These are phyloP conservation scores for Heterodera carotae DNA, from an alignment of 1,140 invertebrate genomes.

Conservation along the genomic window DNA sequence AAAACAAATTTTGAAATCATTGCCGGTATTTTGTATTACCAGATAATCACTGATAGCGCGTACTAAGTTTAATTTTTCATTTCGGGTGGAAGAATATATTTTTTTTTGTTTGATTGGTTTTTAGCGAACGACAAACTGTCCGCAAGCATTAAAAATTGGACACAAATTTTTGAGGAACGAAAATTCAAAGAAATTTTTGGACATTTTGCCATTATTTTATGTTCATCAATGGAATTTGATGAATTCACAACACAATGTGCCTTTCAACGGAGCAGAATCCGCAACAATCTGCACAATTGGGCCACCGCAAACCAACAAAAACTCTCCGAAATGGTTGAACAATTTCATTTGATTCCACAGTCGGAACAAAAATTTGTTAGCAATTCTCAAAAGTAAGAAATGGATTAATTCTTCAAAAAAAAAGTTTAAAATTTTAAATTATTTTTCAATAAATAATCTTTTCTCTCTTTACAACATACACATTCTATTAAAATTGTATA, in stretches of 20 bases:
- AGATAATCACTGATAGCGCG: too few species aligned
- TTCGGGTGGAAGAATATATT: too few species aligned
- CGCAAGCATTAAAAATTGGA: not conserved
- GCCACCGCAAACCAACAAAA: not conserved
- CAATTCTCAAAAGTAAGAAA: not conserved
- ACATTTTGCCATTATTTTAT: not conserved
- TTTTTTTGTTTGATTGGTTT: not conserved
- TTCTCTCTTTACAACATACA: too few species aligned
- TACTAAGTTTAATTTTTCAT: too few species aligned
- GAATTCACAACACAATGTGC: not conserved
- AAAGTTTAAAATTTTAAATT: not conserved
- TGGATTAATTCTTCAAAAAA: too few species aligned
- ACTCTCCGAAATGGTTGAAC: not conserved
- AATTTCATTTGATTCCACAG: not conserved
- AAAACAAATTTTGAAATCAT: not conserved
- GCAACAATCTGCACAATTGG: not conserved
- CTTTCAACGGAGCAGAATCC: not conserved
- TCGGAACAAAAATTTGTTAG: not conserved
- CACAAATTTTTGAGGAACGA: not conserved
- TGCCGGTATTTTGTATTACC: too few species aligned
- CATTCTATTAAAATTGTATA: too few species aligned
- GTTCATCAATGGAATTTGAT: not conserved
- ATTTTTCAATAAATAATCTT: not conserved
- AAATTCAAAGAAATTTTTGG: not conserved
- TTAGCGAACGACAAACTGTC: not conserved